A percentile compares a stretch with the other conserved stretches of the same genome.
Evolutionary conservation across 1,140 invertebrate genomes (phyloP).

Genomic region (Triops cancriformis): DNA sequence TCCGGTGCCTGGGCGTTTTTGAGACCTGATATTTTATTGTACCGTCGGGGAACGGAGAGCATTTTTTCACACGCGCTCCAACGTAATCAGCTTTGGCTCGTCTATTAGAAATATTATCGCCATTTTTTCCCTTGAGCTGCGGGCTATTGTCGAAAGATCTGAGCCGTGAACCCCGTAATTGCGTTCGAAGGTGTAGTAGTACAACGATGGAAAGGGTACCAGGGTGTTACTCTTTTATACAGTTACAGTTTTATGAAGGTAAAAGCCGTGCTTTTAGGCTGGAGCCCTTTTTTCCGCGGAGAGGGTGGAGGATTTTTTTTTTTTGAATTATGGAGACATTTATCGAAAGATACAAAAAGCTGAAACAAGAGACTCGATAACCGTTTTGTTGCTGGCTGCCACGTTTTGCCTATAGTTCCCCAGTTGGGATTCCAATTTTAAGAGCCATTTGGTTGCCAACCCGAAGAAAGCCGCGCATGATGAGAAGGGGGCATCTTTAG

Average conservation of each 20-base stretch:
- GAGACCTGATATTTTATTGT: neutral
- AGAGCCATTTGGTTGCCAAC: conserved; percentile 5
- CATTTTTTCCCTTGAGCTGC: neutral
- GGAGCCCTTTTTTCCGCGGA: too few relatives aligned
- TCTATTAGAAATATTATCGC: neutral
- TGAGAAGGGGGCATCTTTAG: conserved; percentile 12
- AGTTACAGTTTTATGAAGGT: too few relatives aligned
- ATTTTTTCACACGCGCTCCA: neutral
- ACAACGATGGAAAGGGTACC: too few relatives aligned
- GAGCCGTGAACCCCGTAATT: neutral
- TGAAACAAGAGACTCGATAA: neutral
- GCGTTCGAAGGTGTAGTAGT: too few relatives aligned
- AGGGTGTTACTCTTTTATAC: too few relatives aligned
- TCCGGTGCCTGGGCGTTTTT: neutral
- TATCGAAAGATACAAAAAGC: neutral
- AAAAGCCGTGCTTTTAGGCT: too few relatives aligned
- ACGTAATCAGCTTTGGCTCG: neutral
- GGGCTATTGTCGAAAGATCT: neutral
- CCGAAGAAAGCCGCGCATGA: neutral
- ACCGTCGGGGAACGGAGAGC: neutral
- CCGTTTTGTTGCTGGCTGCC: neutral
- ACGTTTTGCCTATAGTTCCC: neutral
- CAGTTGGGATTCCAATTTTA: conserved; percentile 10
- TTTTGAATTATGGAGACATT: conserved; percentile 11
- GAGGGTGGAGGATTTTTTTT: neutral